Percentiles rank a stretch among this genome's conserved stretches.
Evolutionary conservation across 1,140 invertebrate species (phyloP).

Genomic region (Drosophila nebulosa): DNA sequence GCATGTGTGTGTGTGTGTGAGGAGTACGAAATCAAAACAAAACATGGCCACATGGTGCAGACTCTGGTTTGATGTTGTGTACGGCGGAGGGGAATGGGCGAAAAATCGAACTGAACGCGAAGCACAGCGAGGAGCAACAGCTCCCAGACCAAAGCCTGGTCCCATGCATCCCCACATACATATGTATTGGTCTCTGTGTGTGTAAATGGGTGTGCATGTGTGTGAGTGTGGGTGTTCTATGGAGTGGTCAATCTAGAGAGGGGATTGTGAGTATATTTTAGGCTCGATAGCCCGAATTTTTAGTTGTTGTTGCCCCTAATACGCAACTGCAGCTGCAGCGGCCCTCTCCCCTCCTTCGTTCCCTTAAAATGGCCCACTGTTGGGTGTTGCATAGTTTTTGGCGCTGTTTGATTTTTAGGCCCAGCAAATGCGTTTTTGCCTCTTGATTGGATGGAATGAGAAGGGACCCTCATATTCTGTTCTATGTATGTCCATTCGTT

Average conservation of each 20-base stretch:
- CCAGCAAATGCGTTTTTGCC: constrained; percentile 70
- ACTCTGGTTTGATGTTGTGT: constrained; percentile 6
- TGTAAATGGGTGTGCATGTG: constrained; percentile 3
- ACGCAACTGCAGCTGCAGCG: background rate
- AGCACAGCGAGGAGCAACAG: constrained; percentile 54
- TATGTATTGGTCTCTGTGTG: background rate
- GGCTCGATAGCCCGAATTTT: constrained; percentile 42
- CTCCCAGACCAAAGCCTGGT: constrained; percentile 21
- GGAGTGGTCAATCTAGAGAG: constrained; percentile 24
- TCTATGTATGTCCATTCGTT: background rate
- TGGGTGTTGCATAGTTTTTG: constrained; percentile 69
- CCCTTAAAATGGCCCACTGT: background rate
- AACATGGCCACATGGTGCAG: constrained; percentile 58
- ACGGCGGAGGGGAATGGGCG: background rate
- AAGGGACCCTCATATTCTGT: background rate
- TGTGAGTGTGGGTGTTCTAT: background rate
- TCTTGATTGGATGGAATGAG: constrained; percentile 48
- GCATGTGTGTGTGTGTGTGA: constrained; percentile 18
- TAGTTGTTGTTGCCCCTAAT: constrained; percentile 8
- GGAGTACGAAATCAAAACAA: constrained; percentile 69
- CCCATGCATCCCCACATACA: background rate
- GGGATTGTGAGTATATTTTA: constrained; percentile 51
- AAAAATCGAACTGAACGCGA: constrained; percentile 51
- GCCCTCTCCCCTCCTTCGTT: background rate
- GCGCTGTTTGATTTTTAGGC: constrained; percentile 75